A percentile compares a stretch with the other conserved stretches of the same genome.
phyloP scores from a whole-genome alignment of 1,140 invertebrate species.

The Muscidifurax raptorellus region DNA sequence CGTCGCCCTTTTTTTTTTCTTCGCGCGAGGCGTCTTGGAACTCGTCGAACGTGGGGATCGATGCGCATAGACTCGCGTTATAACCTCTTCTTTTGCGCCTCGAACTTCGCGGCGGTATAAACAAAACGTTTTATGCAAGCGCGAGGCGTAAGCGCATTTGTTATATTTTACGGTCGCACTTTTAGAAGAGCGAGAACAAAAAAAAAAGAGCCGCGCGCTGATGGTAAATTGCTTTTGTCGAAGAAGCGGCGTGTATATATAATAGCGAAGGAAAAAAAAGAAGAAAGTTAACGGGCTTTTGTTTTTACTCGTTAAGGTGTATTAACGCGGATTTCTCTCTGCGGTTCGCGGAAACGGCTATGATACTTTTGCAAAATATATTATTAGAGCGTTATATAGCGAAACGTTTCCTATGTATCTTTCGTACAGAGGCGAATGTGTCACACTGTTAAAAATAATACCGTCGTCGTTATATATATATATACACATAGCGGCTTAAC shows the following conservation, averaged over 20 bases:
- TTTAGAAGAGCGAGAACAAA: neutral
- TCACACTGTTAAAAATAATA: neutral
- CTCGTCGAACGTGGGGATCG: too few species aligned
- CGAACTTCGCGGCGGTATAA: too few species aligned
- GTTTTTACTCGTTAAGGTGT: neutral
- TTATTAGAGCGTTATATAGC: neutral
- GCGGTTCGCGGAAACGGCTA: neutral
- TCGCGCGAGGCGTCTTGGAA: too few species aligned
- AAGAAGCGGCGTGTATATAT: neutral
- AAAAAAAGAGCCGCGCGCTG: neutral
- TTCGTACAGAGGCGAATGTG: neutral
- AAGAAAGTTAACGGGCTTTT: neutral
- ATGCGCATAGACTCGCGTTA: neutral
- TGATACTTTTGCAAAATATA: neutral
- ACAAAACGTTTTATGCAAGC: neutral
- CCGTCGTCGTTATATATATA: too few species aligned
- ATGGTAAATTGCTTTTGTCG: neutral
- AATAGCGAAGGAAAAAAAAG: neutral
- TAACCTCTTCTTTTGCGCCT: too few species aligned
- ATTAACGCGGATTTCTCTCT: neutral
- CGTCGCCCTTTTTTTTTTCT: too few species aligned
- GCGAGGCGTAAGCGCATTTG: neutral
- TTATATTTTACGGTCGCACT: neutral
- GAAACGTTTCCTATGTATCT: neutral
- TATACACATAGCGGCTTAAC: neutral